Evolutionary conservation across 2,797 vertebrate species (phyloP), one percentile per base, ranked within the genome.

Genomic region (Eulemur rubriventer): DNA sequence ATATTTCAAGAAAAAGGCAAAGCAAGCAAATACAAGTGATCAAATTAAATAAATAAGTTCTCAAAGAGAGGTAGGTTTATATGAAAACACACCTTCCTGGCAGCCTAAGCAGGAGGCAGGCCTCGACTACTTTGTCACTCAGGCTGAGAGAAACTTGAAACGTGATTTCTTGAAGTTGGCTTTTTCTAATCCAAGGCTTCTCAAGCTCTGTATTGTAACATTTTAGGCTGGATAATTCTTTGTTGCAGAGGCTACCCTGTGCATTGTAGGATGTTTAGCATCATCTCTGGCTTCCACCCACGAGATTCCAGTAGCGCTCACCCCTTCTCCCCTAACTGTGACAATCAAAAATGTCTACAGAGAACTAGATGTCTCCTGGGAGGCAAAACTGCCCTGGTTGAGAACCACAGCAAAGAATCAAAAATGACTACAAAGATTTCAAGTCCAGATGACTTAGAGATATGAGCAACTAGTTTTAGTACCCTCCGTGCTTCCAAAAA

Each of bases 1-100:
- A n/a, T 41, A 70, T 92, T 88, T 94, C 41, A 80, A 65, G 57
- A 46, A 50, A 93, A 96, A 96, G 57, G 20, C 22, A 87, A 96
- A 73, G 43, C 18, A 89, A 18, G 26, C 41, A 84, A 75, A 75
- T 6, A 26, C 50, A 30, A 69, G 81, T 1, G 10, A 90, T 63
- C 63, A 94, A 89, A 41, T 30, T 35, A 41, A 50, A 76, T 26
- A 84, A 35, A 18, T n/a, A 89, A 81, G 43, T 26, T 22, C 12
- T 24, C 5, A 65, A 75, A 20, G 46, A 46, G 26, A 75, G 26
- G 13, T 12, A 26, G 4, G 6, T 24, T 55, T 79, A 50, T 10
- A 84, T 7, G 76, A 84, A 96, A 90, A 81, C n/a, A 55, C 24
- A 61, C 16, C 67, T 57, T 41, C 61, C n/a, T 72, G 57, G 93